Percentiles rank a stretch among this genome's conserved stretches.
phyloP scores from a whole-genome alignment of 1,140 invertebrate genomes.

The Gyrodactylus bullatarudis region DNA sequence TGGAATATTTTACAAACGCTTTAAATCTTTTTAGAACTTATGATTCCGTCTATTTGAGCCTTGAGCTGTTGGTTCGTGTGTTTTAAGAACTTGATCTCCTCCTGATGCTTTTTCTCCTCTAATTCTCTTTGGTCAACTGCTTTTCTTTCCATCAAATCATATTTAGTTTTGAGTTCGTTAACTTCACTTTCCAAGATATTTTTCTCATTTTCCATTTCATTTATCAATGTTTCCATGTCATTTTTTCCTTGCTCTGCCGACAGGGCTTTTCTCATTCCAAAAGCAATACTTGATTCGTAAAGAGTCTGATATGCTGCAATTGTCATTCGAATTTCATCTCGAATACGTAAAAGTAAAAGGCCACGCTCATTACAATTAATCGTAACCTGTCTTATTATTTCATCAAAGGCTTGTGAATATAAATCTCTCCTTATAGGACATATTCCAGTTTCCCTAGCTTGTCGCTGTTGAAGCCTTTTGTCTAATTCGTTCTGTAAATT shows the following conservation, averaged over 20 bases:
- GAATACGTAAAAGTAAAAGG: slow-evolving; percentile 49
- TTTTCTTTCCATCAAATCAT: slow-evolving; percentile 44
- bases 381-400: slow-evolving; percentile 64
- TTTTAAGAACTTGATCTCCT: slow-evolving; percentile 57
- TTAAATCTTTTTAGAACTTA: background rate
- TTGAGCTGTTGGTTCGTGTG: slow-evolving; percentile 69
- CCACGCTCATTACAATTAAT: slow-evolving; percentile 85
- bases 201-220: slow-evolving; percentile 32
- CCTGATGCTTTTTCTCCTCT: slow-evolving; percentile 54
- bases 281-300: slow-evolving; percentile 82
- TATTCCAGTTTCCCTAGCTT: slow-evolving; percentile 61
- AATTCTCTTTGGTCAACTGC: slow-evolving; percentile 44
- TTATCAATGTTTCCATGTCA: slow-evolving; percentile 29
- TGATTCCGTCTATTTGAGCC: slow-evolving; percentile 15
- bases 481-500: slow-evolving; percentile 63
- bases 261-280: slow-evolving; percentile 82
- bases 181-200: slow-evolving; percentile 38
- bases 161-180: slow-evolving; percentile 41
- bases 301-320: slow-evolving; percentile 65
- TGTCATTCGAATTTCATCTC: slow-evolving; percentile 79
- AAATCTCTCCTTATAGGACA: slow-evolving; percentile 55
- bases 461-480: slow-evolving; percentile 41
- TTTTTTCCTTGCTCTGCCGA: slow-evolving; percentile 36
- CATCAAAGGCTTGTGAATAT: slow-evolving; percentile 68
- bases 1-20: background rate